Conservation (phyloP, 2,113 vertebrate genomes). For the Corythaeola cristata region DNA sequence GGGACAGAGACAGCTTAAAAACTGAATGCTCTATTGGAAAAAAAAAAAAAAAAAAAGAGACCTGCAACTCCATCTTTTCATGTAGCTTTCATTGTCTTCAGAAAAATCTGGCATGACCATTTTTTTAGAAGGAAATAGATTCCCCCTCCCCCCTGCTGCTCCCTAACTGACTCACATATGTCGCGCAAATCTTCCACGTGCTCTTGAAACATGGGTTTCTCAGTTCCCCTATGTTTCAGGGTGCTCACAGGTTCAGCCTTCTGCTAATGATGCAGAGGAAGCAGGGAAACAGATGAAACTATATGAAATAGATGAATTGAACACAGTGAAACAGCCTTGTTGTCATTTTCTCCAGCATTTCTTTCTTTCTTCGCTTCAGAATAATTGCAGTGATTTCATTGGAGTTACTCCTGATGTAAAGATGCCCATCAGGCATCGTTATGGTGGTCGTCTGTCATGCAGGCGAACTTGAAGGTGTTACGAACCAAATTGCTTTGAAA, state of each 20-base stretch:
- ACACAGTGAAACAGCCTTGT: neutral
- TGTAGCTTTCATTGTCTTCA: neutral
- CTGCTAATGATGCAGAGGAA: neutral
- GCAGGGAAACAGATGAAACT: neutral
- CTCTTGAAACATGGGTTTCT: neutral
- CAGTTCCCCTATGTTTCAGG: neutral
- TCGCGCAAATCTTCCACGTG: accelerated
- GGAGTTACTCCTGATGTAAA: neutral
- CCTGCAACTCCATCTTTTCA: neutral
- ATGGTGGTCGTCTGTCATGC: neutral
- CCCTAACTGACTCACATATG: neutral
- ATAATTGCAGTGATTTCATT: neutral
- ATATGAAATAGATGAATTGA: neutral
- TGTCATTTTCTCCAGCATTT: neutral
- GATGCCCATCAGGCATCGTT: neutral
- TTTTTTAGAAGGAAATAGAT: neutral
- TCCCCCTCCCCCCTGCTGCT: accelerated
- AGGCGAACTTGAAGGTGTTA: neutral
- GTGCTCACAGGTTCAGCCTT: neutral
- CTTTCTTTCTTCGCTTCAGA: neutral
- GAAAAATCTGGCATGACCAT: neutral
- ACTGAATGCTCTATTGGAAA: neutral
- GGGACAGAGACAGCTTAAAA: neutral
- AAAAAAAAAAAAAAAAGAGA: neutral
- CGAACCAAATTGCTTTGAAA: neutral